A percentile compares a stretch with the other conserved stretches of the same genome.
phyloP scores from a whole-genome alignment of 2,113 vertebrate species.

The Conger conger region DNA sequence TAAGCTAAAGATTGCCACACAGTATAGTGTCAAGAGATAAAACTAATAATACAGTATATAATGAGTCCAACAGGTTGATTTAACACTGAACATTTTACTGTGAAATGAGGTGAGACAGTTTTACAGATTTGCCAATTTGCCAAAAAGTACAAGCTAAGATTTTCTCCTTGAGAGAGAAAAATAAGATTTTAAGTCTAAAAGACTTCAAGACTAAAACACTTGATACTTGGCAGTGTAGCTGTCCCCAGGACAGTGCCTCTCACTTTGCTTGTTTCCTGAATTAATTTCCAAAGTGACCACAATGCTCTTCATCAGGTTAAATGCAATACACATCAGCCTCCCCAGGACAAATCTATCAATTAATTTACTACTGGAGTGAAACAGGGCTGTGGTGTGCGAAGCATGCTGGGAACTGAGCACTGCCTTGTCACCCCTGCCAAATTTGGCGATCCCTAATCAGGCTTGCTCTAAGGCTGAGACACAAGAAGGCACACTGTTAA shows the following conservation, averaged over 20 bases:
- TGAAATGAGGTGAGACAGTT: too few species aligned
- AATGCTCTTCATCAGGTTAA: constrained; percentile 55
- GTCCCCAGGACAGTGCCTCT: constrained; percentile 55
- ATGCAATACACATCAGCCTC: constrained; percentile 47
- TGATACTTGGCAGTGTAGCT: constrained; percentile 17
- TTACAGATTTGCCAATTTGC: too few species aligned
- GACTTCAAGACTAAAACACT: too few species aligned
- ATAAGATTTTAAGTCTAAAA: too few species aligned
- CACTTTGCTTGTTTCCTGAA: constrained; percentile 57
- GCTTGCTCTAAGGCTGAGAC: background rate
- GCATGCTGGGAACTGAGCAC: background rate
- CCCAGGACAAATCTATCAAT: constrained; percentile 40
- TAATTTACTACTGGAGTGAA: background rate
- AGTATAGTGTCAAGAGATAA: too few species aligned
- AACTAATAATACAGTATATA: too few species aligned
- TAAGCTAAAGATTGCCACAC: too few species aligned
- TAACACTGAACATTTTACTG: too few species aligned
- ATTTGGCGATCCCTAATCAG: too few species aligned
- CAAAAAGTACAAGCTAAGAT: too few species aligned
- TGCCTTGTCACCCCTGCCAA: background rate
- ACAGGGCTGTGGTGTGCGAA: background rate
- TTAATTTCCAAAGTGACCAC: constrained; percentile 52
- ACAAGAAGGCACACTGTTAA: background rate
- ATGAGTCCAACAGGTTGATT: too few species aligned
- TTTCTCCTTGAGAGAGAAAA: too few species aligned